phyloP scores from a whole-genome alignment of 2,797 vertebrate genomes.

The Macroramphosus scolopax region DNA sequence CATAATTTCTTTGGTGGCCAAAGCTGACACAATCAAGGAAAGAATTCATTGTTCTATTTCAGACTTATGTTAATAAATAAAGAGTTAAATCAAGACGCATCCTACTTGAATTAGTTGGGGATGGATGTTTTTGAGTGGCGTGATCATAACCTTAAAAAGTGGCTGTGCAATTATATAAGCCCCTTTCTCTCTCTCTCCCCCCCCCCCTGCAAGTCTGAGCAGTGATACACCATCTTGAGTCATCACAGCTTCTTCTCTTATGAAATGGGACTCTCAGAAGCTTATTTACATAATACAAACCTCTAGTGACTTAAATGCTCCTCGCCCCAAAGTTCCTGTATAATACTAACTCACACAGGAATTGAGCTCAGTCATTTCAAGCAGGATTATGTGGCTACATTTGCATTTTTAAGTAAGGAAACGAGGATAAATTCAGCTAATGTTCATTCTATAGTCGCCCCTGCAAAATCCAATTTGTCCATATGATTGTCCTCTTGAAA shows the following conservation, averaged over 20 bases:
- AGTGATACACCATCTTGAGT: conserved; percentile 9
- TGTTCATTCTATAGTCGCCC: conserved; percentile 33
- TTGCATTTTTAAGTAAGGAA: conserved; percentile 41
- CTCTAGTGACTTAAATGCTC: conserved; percentile 17
- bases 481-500: conserved; percentile 49
- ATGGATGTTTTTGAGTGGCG: too few relatives aligned
- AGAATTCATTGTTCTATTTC: too few relatives aligned
- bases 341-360: conserved; percentile 21
- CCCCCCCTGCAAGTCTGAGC: conserved; percentile 1
- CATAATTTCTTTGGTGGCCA: background rate
- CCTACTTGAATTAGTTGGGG: too few relatives aligned
- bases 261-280: conserved; percentile 26
- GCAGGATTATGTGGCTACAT: conserved; percentile 28
- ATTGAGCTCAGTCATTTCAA: conserved; percentile 19
- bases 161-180: too few relatives aligned
- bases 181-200: too few relatives aligned
- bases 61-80: too few relatives aligned
- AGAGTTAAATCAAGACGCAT: too few relatives aligned
- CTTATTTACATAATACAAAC: conserved; percentile 13
- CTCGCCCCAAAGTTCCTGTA: conserved; percentile 5
- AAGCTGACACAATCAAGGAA: too few relatives aligned
- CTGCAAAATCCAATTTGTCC: conserved; percentile 53
- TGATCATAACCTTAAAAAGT: too few relatives aligned
- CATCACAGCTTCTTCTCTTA: conserved; percentile 8
- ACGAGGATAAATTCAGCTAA: conserved; percentile 28